Conservation (phyloP, 2,797 vertebrate genomes). For the Pagetopsis macropterus region DNA sequence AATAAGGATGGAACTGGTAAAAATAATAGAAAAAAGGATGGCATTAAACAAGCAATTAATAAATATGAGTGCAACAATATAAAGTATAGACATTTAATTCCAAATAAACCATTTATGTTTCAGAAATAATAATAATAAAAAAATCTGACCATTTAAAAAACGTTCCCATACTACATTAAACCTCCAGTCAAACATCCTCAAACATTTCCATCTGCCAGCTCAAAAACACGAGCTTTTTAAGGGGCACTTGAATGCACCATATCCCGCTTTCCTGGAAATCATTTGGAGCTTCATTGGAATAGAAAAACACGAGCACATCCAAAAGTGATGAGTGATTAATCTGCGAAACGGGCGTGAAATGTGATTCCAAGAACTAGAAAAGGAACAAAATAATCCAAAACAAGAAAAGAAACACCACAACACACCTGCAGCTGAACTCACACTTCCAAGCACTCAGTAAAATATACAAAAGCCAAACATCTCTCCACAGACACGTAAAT, state of each 20-base stretch:
- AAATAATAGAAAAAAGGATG: neutral
- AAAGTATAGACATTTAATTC: too few species aligned
- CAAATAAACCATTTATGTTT: too few species aligned
- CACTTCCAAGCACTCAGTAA: neutral
- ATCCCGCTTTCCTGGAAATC: slow-evolving; percentile 17
- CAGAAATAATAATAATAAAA: too few species aligned
- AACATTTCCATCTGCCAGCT: neutral
- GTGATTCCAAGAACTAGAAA: slow-evolving; percentile 40
- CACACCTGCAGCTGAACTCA: neutral
- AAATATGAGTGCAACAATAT: too few species aligned
- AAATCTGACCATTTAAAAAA: too few species aligned
- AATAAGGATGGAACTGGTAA: neutral
- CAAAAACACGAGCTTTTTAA: neutral
- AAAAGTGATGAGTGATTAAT: neutral
- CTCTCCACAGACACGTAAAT: neutral
- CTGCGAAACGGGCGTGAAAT: slow-evolving; percentile 6
- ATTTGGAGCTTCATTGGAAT: neutral
- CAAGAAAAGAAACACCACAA: neutral
- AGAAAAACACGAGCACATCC: neutral
- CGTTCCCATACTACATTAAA: neutral
- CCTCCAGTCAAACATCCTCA: neutral
- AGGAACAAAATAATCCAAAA: slow-evolving; percentile 27
- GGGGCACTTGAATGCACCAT: slow-evolving; percentile 28
- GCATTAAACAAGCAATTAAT: too few species aligned
- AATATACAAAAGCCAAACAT: neutral